Evolutionary conservation across 2,888 invertebrate genomes (phyloP).

Genomic region (Actias luna): DNA sequence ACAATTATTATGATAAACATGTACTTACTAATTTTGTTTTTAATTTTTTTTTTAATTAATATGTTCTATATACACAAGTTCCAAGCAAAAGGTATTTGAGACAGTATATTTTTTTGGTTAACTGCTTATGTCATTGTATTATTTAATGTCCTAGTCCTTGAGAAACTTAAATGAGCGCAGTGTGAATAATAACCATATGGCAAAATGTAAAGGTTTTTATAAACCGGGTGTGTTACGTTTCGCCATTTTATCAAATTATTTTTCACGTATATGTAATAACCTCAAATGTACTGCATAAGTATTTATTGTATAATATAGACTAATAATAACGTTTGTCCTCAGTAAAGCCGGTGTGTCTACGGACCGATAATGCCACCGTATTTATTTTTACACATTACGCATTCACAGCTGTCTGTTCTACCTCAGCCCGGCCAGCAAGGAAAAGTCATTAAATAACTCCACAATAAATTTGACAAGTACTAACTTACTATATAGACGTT

Average conservation of each 20-base stretch:
- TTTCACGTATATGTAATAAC: conserved; percentile 23
- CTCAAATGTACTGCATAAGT: conserved; percentile 29
- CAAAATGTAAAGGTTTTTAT: neutral
- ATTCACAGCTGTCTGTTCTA: conserved; percentile 73
- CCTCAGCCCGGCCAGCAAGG: conserved; percentile 72
- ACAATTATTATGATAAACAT: neutral
- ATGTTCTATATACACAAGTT: no score
- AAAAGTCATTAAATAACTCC: conserved; percentile 56
- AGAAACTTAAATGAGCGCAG: neutral
- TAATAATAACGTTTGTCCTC: conserved; percentile 75
- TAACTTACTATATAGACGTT: conserved; percentile 36
- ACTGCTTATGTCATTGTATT: neutral
- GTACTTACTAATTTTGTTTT: neutral
- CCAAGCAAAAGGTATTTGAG: neutral
- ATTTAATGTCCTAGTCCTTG: neutral
- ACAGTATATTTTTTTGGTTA: neutral
- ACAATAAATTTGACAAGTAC: conserved; percentile 30
- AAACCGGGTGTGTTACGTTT: neutral
- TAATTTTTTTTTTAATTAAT: neutral
- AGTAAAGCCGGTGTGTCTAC: conserved; percentile 75
- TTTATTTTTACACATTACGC: conserved; percentile 81
- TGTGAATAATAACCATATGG: conserved; percentile 1
- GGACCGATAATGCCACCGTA: conserved; percentile 73
- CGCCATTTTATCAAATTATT: neutral
- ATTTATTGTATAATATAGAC: conserved; percentile 58